These are phyloP conservation scores for Lepus townsendii DNA, from an alignment of 2,797 vertebrate species.

Conservation along the genomic window DNA sequence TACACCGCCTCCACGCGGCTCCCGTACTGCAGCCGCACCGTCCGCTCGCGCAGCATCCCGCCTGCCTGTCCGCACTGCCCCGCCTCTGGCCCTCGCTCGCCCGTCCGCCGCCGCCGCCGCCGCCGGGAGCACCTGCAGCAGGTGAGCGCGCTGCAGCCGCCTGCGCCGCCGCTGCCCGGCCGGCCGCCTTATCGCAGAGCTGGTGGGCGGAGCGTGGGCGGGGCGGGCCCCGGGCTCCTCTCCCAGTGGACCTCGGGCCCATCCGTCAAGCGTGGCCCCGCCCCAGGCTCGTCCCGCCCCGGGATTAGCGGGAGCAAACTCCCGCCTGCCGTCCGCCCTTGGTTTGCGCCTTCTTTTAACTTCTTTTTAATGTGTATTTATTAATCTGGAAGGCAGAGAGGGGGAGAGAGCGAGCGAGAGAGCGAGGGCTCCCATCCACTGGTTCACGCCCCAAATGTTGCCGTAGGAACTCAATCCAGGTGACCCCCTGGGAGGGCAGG, in stretches of 20 bases:
- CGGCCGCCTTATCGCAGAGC: not conserved
- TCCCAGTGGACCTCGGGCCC: not conserved
- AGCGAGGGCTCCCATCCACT: too few species aligned
- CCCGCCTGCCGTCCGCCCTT: not conserved
- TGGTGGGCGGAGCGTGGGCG: not conserved
- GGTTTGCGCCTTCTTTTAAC: not conserved
- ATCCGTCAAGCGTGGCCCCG: constrained; percentile 49
- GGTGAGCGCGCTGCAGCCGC: not conserved
- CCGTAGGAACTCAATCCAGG: too few species aligned
- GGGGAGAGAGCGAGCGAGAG: too few species aligned
- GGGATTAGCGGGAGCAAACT: too few species aligned
- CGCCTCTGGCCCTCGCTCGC: accelerated
- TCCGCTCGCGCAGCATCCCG: constrained; percentile 89
- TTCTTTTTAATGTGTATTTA: too few species aligned
- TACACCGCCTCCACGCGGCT: constrained; percentile 88
- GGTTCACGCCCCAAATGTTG: too few species aligned
- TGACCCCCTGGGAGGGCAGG: too few species aligned
- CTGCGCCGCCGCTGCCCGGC: accelerated
- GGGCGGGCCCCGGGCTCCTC: not conserved
- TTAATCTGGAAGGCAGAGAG: too few species aligned
- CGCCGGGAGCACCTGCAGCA: not conserved
- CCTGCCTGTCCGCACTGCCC: not conserved
- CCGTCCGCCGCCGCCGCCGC: not conserved
- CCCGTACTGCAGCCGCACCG: constrained; percentile 90
- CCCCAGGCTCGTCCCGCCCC: not conserved